Base-by-base conservation (phyloP, 2,888 invertebrate species). In the Gari tellinella region DNA sequence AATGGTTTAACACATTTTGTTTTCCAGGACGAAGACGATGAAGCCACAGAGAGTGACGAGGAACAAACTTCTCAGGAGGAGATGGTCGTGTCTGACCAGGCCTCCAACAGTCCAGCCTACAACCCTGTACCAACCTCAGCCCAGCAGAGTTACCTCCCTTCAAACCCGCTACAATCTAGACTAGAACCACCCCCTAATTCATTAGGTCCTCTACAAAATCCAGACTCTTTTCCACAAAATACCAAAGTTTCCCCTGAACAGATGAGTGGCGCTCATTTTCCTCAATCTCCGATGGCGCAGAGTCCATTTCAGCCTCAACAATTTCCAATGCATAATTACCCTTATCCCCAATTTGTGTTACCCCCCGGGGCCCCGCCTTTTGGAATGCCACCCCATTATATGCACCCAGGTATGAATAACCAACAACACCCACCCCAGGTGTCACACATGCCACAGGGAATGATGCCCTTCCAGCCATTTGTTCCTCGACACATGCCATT, bases 11-110 rank as follows among this genome's bases (percentile, higher is more conserved):
- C n/a, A n/a, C n/a, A n/a, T n/a, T n/a, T n/a, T n/a, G n/a, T n/a
- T n/a, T 46, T 66, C 17, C 67, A 80, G 53, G 82, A 80, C 26
- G 82, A 80, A 12, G 83, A 82, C 52, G 85, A 79, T 49, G 84
- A 83, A 25, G 81, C 75, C 23, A 72, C 75, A 37, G 80, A 76
- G 19, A 64, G 60, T 49, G 76, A 72, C 63, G 75, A 75, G 26
- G 75, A 69, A 48, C 55, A 64, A 17, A 62, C 37, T 15, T 52
- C 41, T 2, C 31, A 31, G 31, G 31, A 31, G 31, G 31, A 31
- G 10, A 31, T 31, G 31, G 31, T 31, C 31, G 10, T 31, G 5
- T 31, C 31, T 31, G 31, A 31, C 31, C 31, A 31, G 31, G 31
- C 31, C 4, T 31, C 31, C 31, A 31, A 31, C 10, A 31, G 31